Evolutionary conservation across 1,140 invertebrate species (phyloP).

Genomic region (Triops cancriformis): DNA sequence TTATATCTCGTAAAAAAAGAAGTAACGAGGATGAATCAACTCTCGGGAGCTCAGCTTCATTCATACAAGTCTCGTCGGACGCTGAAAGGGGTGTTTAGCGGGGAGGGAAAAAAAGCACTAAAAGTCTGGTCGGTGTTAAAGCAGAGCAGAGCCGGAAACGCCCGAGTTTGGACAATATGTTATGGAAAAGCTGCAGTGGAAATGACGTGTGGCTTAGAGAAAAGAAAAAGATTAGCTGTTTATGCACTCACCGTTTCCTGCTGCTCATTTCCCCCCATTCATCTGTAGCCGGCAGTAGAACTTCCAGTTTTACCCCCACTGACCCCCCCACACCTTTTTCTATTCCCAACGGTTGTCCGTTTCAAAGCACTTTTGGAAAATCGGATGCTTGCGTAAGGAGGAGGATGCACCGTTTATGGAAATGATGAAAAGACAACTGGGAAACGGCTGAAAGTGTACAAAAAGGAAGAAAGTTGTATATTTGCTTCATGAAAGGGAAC

Average conservation of each 20-base stretch:
- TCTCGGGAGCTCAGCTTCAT: neutral
- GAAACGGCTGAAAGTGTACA: too few species aligned
- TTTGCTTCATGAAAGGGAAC: too few species aligned
- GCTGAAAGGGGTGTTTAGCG: neutral
- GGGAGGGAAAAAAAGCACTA: neutral
- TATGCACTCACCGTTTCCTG: conserved; percentile 9
- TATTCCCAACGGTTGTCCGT: neutral
- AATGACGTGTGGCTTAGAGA: neutral
- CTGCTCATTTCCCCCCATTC: neutral
- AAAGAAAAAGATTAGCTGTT: conserved; percentile 12
- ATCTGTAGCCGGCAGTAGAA: neutral
- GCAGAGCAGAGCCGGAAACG: neutral
- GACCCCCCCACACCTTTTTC: neutral
- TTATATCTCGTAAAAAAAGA: neutral
- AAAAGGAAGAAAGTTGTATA: too few species aligned
- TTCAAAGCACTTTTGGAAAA: neutral
- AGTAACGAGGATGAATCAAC: neutral
- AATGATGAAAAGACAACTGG: too few species aligned
- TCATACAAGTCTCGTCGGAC: neutral
- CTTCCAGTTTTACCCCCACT: too few species aligned
- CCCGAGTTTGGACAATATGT: neutral
- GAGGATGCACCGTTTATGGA: too few species aligned
- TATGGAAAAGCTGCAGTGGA: neutral
- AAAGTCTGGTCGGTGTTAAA: neutral
- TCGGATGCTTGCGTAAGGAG: too few species aligned